Evolutionary conservation across 2,888 invertebrate species (phyloP), one percentile per base, ranked within the genome.

Genomic region (Drosophila barbarae): DNA sequence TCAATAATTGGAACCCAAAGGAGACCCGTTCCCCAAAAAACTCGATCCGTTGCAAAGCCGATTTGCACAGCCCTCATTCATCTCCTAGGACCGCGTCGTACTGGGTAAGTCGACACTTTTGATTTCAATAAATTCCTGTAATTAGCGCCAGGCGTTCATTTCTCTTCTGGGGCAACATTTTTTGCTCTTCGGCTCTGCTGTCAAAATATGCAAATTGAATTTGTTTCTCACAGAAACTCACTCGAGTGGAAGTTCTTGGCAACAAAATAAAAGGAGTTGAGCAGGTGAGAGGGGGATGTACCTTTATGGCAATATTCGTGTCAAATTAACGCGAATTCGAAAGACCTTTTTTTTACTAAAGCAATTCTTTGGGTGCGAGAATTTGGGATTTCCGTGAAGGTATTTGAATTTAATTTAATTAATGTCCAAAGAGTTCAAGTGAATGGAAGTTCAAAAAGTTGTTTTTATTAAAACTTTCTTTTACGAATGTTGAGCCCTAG

Each of bases 91-190:
- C 21, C 44, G 12, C 57, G 13, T 8, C 35, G 28, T 21, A 10
- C 21, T 32, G 32, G 28, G 55, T 51, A 49, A 44, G 58, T 70
- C 73, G 81, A 78, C 81, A 79, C 80, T 80, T 79, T 80, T 80
- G 77, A 80, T 80, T 80, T 80, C 77, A 82, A 80, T 80, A 81
- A 80, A 80, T 82, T 80, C 76, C 74, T 66, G 82, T 79, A 80
- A 80, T 80, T 80, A 82, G 80, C 82, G 77, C 75, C 78, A 75
- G 72, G 67, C 76, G 56, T 28, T 69, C 63, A 77, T 79, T 80
- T 80, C 76, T 73, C 51, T 60, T 38, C 46, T 74, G 61, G 46
- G 52, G 55, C 58, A 55, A 61, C n/a, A 32, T 46, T 66, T 59
- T 51, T 46, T 51, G 41, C 13, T 52, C 38, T 18, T 38, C 13